phyloP scores from a whole-genome alignment of 1,140 invertebrate species.

The Aphaenogaster ashmeadi region DNA sequence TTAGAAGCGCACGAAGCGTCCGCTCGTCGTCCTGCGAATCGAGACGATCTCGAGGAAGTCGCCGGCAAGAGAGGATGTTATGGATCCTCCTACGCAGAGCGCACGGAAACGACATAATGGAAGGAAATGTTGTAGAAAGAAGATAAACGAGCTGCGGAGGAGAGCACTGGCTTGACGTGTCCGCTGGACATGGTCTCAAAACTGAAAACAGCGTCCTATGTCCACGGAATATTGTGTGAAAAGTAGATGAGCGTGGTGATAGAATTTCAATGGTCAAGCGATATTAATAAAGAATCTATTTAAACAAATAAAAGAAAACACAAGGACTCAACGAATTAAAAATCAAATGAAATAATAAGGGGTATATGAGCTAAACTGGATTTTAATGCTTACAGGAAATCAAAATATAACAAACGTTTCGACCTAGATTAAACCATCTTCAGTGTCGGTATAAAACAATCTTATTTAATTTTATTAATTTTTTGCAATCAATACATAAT shows the following conservation, averaged over 20 bases:
- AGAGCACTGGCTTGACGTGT: neutral
- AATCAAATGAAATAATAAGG: no score
- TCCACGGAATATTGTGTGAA: slow-evolving; percentile 37
- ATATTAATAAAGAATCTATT: neutral
- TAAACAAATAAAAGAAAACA: no score
- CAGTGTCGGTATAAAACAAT: no score
- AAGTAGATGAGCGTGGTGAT: neutral
- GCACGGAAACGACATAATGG: slow-evolving; percentile 67
- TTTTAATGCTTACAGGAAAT: no score
- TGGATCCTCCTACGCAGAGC: slow-evolving; percentile 65
- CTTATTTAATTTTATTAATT: no score
- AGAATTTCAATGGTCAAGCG: neutral
- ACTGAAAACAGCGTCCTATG: slow-evolving; percentile 73
- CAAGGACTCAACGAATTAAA: no score
- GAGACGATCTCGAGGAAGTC: slow-evolving; percentile 26
- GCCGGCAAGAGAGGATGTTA: slow-evolving; percentile 51
- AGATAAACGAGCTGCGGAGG: slow-evolving; percentile 56
- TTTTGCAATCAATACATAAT: no score
- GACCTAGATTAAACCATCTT: no score
- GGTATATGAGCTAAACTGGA: no score
- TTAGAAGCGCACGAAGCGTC: neutral
- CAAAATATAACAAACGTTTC: no score
- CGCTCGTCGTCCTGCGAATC: slow-evolving; percentile 21
- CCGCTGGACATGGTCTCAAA: neutral
- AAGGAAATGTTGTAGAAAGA: slow-evolving; percentile 56